A percentile compares a stretch with the other conserved stretches of the same genome.
Conservation (phyloP, 2,113 vertebrate genomes). For the Athene cunicularia region DNA sequence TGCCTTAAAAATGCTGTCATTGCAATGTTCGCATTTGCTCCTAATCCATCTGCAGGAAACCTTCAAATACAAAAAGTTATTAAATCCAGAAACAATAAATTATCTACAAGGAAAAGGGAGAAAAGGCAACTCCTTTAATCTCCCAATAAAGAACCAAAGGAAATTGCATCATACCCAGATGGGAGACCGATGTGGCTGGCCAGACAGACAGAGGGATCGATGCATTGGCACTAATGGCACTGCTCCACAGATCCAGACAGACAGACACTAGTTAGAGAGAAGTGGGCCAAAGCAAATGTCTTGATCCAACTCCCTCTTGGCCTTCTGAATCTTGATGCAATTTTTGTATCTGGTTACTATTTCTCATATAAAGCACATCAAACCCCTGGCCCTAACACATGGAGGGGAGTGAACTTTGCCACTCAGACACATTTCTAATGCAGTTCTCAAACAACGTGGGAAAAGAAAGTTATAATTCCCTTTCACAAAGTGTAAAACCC, state of each 20-base stretch:
- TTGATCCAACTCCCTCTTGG: not conserved
- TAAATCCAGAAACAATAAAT: conserved; percentile 42
- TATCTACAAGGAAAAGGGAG: conserved; percentile 9
- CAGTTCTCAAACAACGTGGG: fast-evolving
- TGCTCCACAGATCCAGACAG: not conserved
- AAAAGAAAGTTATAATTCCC: not conserved
- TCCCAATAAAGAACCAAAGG: conserved; percentile 29
- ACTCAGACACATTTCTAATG: not conserved
- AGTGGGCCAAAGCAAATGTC: not conserved
- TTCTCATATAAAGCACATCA: not conserved
- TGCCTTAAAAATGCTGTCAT: not conserved
- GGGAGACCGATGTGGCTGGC: not conserved
- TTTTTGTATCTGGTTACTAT: not conserved
- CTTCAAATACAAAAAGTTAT: not conserved
- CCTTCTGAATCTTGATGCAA: not conserved
- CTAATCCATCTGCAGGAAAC: not conserved
- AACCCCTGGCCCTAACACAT: not conserved
- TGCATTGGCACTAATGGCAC: not conserved
- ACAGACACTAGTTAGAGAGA: not conserved
- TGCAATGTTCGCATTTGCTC: not conserved
- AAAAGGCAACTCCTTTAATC: conserved; percentile 34
- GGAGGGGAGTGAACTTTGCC: not conserved
- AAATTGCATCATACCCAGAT: conserved; percentile 53
- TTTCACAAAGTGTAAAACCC: not conserved
- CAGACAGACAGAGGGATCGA: not conserved